Conservation (phyloP, 2,888 invertebrate genomes). For the Bombylius discolor region DNA sequence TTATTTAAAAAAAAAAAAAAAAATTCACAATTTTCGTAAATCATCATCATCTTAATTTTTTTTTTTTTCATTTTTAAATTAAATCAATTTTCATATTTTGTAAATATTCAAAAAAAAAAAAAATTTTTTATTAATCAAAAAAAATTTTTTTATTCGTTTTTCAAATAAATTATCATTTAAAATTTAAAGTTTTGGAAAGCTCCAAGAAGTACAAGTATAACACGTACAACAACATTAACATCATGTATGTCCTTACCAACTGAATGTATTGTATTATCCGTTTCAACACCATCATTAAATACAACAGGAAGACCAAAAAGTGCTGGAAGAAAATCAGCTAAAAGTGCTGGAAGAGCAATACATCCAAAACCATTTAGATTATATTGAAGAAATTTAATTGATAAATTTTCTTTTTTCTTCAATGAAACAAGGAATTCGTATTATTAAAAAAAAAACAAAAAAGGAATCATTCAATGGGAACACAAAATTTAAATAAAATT, state of each 20-base stretch:
- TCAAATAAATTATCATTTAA: too few relatives aligned
- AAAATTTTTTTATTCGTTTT: too few relatives aligned
- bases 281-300: constrained; percentile 36
- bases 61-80: too few relatives aligned
- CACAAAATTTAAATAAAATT: too few relatives aligned
- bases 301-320: constrained; percentile 31
- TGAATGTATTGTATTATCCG: constrained; percentile 36
- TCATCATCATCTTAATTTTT: too few relatives aligned
- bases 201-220: constrained; percentile 22
- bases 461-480: too few relatives aligned
- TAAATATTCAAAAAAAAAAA: neutral
- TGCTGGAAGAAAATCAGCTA: constrained; percentile 27
- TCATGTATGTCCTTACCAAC: constrained; percentile 37
- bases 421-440: neutral
- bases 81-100: too few relatives aligned
- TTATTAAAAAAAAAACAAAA: too few relatives aligned
- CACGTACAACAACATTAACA: constrained; percentile 33
- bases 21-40: too few relatives aligned
- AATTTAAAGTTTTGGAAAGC: constrained; percentile 30
- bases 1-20: too few relatives aligned
- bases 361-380: constrained; percentile 35
- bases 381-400: constrained; percentile 21
- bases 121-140: constrained; percentile 5
- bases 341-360: constrained; percentile 27
- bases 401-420: too few relatives aligned